Evolutionary conservation across 1,140 invertebrate genomes (phyloP), one percentile per base, ranked within the genome.

Genomic region (Steinernema feltiae): DNA sequence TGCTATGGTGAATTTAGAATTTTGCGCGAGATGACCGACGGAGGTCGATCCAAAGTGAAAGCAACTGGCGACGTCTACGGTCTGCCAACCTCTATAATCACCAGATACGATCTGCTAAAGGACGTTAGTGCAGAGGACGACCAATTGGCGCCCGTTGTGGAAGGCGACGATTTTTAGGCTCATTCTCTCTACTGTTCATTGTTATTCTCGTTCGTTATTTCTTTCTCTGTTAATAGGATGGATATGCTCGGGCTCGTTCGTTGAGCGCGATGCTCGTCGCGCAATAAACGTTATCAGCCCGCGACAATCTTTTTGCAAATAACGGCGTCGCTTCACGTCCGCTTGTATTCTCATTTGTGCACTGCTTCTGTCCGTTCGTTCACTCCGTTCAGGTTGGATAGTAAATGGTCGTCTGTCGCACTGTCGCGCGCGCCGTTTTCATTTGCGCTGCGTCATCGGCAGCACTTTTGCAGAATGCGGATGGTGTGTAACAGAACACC

Each of bases 51-150:
- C 35, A 30, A 76, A 31, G 53, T 81, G 1, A 82, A 74, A 24
- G 74, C 75, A 18, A 69, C 80, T 30, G 80, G 80, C 48, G 80
- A 81, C 41, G 53, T 75, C 27, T 29, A 69, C 71, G 77, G 77
- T 30, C 72, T 78, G 27, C 31, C 74, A 1, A 80, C 78, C 1
- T 48, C 74, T 1, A 79, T 79, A 24, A 63, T 82, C 27, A 71
- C 75, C 21, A 48, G 80, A 73, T 81, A 79, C 41, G 77, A 77
- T 53, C 69, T 73, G 80, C 69, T 82, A 21, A 82, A 82, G 74
- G 80, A 82, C 71, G 69, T 78, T 3, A 82, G 74, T 29, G 70
- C 73, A 24, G 81, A 81, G 30, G 75, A 75, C 53, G 77, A 77
- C 53, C 77, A 82, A 69, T 30, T 81, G 71, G 76, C 63, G 32